Evolutionary conservation across 1,140 invertebrate genomes (phyloP), one percentile per base, ranked within the genome.

Genomic region (Saxidomus purpurata): DNA sequence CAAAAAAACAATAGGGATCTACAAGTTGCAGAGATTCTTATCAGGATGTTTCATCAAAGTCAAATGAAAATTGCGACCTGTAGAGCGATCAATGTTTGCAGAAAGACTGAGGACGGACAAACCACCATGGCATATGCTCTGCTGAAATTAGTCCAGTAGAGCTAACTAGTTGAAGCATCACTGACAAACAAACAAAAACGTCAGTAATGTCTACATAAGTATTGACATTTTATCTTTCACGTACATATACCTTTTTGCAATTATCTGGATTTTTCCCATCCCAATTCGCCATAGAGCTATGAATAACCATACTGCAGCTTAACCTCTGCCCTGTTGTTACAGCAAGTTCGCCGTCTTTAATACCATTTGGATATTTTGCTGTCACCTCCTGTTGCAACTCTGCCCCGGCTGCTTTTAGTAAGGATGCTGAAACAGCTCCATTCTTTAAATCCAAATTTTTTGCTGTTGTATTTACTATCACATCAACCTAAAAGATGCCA

Each of bases 301-400:
- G 93, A n/a, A 83, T 85, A 49, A 94, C 86, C 38, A 63, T 8
- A 22, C 88, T 63, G 90, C 93, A 94, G 22, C 79, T 69, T 0
- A 94, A 87, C 19, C 84, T 91, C 31, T 91, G 86, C 19, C 91
- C 93, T 31, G 59, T 47, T 31, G 93, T 94, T 22, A 90, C 61
- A 36, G 92, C 91, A 22, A 94, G 80, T 2, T 92, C 86, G 6
- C 92, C 93, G 11, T 63, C 67, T 59, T 91, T 22, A 13, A 93
- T 80, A 34, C 92, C 93, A 55, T 90, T 83, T 13, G 92, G 92
- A 59, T 91, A 91, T 15, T 90, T 92, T 47, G 79, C 59, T 28
- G 82, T 82, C 79, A 90, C 89, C 59, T 93, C 91, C n/a, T 91
- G 43, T 31, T 93, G 92, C 31, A 93, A n/a, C 15, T 43, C 47